Conservation (phyloP, 53 echinoderm and acorn worm species). For the Luidia sarsii region DNA sequence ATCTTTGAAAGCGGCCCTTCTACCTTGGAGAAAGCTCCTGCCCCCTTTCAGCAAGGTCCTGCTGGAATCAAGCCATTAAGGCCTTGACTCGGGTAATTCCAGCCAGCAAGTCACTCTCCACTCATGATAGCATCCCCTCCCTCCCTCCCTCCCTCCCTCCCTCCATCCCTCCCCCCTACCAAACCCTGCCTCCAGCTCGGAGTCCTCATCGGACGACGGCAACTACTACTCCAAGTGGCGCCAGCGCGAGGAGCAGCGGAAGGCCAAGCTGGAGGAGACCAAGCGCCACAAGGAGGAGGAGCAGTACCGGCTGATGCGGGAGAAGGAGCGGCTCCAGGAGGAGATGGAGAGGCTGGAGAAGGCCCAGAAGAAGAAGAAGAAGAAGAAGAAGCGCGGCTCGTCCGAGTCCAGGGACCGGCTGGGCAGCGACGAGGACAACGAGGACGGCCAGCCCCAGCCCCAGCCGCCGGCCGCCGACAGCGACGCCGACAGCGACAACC, state of each 20-base stretch:
- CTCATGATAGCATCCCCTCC: no score
- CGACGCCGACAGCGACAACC: constrained; percentile 36
- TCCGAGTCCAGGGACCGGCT: constrained; percentile 29
- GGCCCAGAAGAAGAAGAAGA: constrained; percentile 65
- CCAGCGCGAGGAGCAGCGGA: constrained; percentile 74
- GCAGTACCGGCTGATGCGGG: constrained; percentile 78
- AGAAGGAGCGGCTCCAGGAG: constrained; percentile 84
- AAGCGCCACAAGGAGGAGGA: constrained; percentile 72
- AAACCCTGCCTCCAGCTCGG: constrained; percentile 50
- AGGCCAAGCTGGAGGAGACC: constrained; percentile 73
- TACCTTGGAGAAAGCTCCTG: no score
- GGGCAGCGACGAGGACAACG: constrained; percentile 21
- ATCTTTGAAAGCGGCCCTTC: no score
- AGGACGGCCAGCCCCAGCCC: neutral
- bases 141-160: no score
- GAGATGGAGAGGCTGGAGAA: constrained; percentile 80
- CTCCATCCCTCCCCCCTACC: no score
- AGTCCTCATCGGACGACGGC: constrained; percentile 67
- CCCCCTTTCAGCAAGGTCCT: no score
- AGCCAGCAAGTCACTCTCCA: no score
- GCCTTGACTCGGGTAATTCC: no score
- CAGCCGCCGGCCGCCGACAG: constrained; percentile 48
- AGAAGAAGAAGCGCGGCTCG: constrained; percentile 50
- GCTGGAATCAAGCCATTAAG: no score
- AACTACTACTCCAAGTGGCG: constrained; percentile 78